phyloP scores from a whole-genome alignment of 2,888 invertebrate species.

The Ophonus ardosiacus region DNA sequence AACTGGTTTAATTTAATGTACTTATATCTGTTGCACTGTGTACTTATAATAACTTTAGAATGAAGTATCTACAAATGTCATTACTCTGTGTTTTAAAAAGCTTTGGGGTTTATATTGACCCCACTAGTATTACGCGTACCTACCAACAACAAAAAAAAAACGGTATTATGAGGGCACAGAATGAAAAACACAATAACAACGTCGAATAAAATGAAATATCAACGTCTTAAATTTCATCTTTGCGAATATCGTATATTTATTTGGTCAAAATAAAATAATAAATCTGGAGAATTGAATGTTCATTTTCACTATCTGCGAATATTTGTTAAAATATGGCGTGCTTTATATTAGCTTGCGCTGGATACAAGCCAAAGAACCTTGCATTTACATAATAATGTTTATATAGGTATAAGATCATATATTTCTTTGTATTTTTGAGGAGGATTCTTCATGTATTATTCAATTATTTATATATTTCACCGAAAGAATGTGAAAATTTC shows the following conservation, averaged over 20 bases:
- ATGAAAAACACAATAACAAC: no score
- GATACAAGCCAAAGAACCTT: constrained; percentile 13
- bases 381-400: constrained; percentile 41
- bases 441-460: background rate
- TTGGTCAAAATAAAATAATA: background rate
- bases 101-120: no score
- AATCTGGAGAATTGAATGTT: constrained; percentile 11
- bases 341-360: constrained; percentile 9
- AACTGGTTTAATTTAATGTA: no score
- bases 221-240: background rate
- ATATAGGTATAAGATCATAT: constrained; percentile 20
- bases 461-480: background rate
- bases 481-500: background rate
- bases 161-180: no score
- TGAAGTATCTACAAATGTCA: no score
- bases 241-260: background rate
- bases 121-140: no score
- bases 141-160: no score
- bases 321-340: constrained; percentile 28
- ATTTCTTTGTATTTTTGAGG: background rate
- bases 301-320: constrained; percentile 32
- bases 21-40: no score
- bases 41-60: no score
- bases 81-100: no score
- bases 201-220: background rate